Percentiles rank a stretch among this genome's conserved stretches.
Evolutionary conservation across 2,113 vertebrate genomes (phyloP).

Genomic region (Peromyscus polionotus): DNA sequence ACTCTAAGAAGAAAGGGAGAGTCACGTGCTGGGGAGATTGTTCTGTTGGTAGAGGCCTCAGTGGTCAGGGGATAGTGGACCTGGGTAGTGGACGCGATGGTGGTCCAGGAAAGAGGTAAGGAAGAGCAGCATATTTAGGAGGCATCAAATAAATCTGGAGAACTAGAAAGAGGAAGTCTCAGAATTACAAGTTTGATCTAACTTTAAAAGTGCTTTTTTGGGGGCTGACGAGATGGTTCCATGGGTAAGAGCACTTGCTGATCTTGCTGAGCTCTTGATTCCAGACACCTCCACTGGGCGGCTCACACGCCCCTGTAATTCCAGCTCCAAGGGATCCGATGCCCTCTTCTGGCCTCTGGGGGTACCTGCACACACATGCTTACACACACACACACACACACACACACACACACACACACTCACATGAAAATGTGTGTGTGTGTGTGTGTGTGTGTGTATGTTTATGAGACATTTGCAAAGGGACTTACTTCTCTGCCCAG

Average conservation of each 20-base stretch:
- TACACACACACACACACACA: not conserved
- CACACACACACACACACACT: not conserved
- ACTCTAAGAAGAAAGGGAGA: not conserved
- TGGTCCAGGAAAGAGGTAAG: not conserved
- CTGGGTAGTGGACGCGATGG: too few relatives aligned
- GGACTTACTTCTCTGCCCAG: not conserved
- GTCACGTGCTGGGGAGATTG: not conserved
- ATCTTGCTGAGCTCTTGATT: not conserved
- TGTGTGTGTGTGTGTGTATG: too few relatives aligned
- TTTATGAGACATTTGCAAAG: not conserved
- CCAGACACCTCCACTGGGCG: too few relatives aligned
- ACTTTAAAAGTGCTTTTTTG: not conserved
- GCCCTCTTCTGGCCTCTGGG: not conserved
- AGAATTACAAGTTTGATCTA: not conserved
- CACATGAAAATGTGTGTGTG: not conserved
- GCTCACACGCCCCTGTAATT: not conserved
- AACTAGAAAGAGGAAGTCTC: not conserved
- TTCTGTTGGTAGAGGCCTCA: not conserved
- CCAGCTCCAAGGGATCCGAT: not conserved
- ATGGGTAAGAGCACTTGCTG: not conserved
- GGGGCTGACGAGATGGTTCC: not conserved
- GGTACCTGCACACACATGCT: not conserved
- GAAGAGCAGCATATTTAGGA: not conserved
- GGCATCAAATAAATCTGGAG: not conserved
- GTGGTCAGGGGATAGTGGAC: not conserved